Conservation (phyloP, 1,140 invertebrate species). For the Meteorus sp. region DNA sequence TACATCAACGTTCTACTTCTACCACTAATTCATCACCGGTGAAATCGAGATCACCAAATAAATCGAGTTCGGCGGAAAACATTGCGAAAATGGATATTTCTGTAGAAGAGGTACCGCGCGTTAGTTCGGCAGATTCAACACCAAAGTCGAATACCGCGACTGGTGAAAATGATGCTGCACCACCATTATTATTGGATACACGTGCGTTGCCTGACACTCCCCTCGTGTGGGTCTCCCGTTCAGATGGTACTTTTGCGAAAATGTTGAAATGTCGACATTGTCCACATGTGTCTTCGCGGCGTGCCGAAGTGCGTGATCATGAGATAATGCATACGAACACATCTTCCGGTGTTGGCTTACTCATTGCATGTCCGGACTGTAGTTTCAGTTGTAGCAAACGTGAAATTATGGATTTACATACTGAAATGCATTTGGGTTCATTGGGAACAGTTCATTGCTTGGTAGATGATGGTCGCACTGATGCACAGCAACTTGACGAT, state of each 20-base stretch:
- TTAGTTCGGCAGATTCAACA: no score
- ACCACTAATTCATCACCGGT: slow-evolving; percentile 26
- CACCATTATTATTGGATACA: slow-evolving; percentile 52
- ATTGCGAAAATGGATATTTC: background rate
- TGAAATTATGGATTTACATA: slow-evolving; percentile 74
- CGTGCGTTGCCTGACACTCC: slow-evolving; percentile 61
- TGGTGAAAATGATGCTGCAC: slow-evolving; percentile 14
- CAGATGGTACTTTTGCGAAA: slow-evolving; percentile 73
- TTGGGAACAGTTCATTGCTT: slow-evolving; percentile 71
- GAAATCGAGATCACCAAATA: slow-evolving; percentile 30
- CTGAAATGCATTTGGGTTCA: slow-evolving; percentile 74
- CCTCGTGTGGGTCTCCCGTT: slow-evolving; percentile 71
- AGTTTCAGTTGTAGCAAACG: slow-evolving; percentile 79
- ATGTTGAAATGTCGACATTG: slow-evolving; percentile 86
- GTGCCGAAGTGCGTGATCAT: slow-evolving; percentile 82
- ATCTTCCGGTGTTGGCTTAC: slow-evolving; percentile 48
- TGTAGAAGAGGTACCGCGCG: background rate
- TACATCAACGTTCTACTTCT: slow-evolving; percentile 45
- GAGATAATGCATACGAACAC: slow-evolving; percentile 80
- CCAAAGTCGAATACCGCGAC: no score
- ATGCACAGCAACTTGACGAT: slow-evolving; percentile 71
- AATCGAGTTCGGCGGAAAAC: background rate
- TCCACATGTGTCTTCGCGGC: slow-evolving; percentile 77
- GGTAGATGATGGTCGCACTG: slow-evolving; percentile 62
- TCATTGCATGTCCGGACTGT: slow-evolving; percentile 70